A percentile compares a stretch with the other conserved stretches of the same genome.
Evolutionary conservation across 1,140 invertebrate species (phyloP).

Genomic region (Temnothorax longispinosus): DNA sequence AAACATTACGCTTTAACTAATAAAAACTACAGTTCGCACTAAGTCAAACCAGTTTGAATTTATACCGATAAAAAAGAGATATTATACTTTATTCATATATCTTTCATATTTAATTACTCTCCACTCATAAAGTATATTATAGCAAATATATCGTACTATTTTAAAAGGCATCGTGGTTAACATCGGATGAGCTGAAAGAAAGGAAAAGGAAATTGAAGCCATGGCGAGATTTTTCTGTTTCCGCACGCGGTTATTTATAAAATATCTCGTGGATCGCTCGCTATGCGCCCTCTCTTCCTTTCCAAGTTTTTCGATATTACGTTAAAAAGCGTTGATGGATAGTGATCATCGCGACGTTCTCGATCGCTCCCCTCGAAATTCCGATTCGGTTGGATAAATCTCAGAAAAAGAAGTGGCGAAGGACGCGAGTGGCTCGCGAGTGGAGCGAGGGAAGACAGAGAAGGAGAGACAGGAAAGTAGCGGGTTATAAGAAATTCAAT

Average conservation of each 20-base stretch:
- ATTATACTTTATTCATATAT: neutral
- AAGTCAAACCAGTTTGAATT: neutral
- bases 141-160: neutral
- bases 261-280: neutral
- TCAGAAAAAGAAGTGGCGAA: conserved; percentile 43
- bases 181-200: neutral
- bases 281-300: neutral
- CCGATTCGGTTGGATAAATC: conserved; percentile 65
- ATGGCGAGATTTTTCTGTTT: conserved; percentile 14
- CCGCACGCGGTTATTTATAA: conserved; percentile 6
- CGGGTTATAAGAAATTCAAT: conserved; percentile 76
- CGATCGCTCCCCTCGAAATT: conserved; percentile 51
- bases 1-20: neutral
- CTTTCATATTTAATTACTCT: neutral
- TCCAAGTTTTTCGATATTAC: conserved; percentile 23
- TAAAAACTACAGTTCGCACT: neutral
- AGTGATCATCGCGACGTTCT: conserved; percentile 30
- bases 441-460: neutral
- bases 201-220: neutral
- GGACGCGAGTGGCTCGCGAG: conserved; percentile 1
- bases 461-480: conserved; percentile 34
- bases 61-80: neutral
- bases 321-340: conserved; percentile 34
- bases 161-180: neutral
- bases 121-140: neutral